A percentile compares a stretch with the other conserved stretches of the same genome.
These are phyloP conservation scores for Eubasilissa splendida DNA, from an alignment of 2,888 invertebrate species.

Conservation along the genomic window DNA sequence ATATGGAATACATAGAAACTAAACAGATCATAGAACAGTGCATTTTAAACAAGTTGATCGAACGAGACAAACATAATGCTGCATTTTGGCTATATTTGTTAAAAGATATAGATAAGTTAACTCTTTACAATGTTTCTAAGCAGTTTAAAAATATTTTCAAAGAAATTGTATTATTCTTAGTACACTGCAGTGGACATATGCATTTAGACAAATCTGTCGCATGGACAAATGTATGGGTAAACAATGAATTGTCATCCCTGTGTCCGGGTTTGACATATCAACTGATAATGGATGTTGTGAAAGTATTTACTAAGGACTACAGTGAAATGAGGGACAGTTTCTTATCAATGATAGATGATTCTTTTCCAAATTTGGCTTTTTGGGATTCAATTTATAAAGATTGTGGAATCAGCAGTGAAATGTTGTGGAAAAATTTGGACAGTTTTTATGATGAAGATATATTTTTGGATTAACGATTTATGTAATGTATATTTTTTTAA, in stretches of 20 bases:
- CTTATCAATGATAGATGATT: constrained; percentile 66
- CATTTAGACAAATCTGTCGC: constrained; percentile 60
- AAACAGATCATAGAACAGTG: constrained; percentile 46
- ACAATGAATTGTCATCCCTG: constrained; percentile 61
- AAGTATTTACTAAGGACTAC: constrained; percentile 66
- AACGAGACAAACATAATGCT: constrained; percentile 59
- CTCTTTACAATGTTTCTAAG: constrained; percentile 63
- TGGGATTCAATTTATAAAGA: constrained; percentile 65
- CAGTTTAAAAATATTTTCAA: constrained; percentile 64
- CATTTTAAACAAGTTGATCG: constrained; percentile 38
- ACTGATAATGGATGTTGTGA: constrained; percentile 68
- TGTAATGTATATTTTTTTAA: background rate
- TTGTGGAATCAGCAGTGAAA: constrained; percentile 61
- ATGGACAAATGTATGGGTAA: constrained; percentile 62
- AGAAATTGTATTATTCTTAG: constrained; percentile 66
- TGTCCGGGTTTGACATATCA: constrained; percentile 70
- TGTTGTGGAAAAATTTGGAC: constrained; percentile 46
- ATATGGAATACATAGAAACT: background rate
- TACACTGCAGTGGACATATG: constrained; percentile 69
- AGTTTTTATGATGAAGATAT: constrained; percentile 49
- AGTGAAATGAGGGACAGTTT: constrained; percentile 66
- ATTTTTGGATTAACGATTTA: constrained; percentile 49
- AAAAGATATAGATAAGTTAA: constrained; percentile 61
- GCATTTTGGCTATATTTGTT: constrained; percentile 64
- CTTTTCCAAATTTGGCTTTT: constrained; percentile 65